These are phyloP conservation scores for Amitus sp. DNA, from an alignment of 2,888 invertebrate species.

Conservation along the genomic window DNA sequence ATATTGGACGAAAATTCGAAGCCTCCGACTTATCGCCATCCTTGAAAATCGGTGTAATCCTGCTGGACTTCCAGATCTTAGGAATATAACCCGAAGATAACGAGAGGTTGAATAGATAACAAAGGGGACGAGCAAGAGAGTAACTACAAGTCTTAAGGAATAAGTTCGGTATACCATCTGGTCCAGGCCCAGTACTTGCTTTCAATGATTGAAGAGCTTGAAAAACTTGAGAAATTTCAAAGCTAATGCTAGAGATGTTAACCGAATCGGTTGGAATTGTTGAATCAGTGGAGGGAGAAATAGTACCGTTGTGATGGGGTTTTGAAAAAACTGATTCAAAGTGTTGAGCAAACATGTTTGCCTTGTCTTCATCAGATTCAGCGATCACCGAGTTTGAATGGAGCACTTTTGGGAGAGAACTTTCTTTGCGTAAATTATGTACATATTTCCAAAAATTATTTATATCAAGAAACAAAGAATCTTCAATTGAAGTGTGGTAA, in stretches of 20 bases:
- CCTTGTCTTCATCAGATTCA: not conserved
- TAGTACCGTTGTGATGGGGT: too few relatives aligned
- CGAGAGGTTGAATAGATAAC: conserved; percentile 13
- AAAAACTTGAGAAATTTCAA: too few relatives aligned
- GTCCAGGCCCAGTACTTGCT: conserved; percentile 3
- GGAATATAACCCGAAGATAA: conserved; percentile 9
- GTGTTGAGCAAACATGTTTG: not conserved
- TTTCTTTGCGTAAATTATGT: not conserved
- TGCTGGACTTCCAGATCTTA: conserved; percentile 9
- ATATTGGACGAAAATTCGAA: conserved; percentile 16
- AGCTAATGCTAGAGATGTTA: too few relatives aligned
- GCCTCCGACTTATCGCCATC: conserved; percentile 7
- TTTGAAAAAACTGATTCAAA: not conserved
- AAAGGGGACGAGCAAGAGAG: conserved; percentile 5
- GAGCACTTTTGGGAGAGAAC: not conserved
- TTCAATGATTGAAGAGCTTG: too few relatives aligned
- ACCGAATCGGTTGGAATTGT: not conserved
- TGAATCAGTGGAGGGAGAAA: not conserved
- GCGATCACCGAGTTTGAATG: not conserved
- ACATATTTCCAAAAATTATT: not conserved
- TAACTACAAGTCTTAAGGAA: conserved; percentile 12
- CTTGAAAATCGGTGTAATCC: conserved; percentile 17
- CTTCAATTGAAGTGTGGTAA: not conserved
- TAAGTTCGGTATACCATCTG: conserved; percentile 6
- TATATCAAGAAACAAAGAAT: not conserved